Conservation (phyloP, 1,140 invertebrate genomes). For the Hyles vespertilio region DNA sequence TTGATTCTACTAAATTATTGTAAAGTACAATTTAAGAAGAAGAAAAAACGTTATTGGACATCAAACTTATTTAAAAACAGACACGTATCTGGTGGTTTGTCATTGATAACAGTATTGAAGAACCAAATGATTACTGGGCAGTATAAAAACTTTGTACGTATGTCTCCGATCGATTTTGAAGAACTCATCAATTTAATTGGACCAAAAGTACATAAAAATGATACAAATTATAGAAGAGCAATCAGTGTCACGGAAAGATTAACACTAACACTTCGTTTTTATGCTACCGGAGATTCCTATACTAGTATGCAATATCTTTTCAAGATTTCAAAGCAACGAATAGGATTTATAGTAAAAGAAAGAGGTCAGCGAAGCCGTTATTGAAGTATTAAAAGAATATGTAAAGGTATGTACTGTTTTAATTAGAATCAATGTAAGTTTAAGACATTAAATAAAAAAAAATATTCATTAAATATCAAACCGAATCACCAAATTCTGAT, state of each 20-base stretch:
- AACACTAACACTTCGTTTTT: slow-evolving; percentile 28
- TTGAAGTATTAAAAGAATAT: too few species aligned
- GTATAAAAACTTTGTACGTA: slow-evolving; percentile 23
- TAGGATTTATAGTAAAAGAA: too few species aligned
- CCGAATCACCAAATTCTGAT: too few species aligned
- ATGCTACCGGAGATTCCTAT: slow-evolving; percentile 29
- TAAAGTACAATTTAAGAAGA: slow-evolving; percentile 28
- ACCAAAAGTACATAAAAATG: slow-evolving; percentile 15
- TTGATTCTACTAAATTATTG: slow-evolving; percentile 28
- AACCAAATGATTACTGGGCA: slow-evolving; percentile 29
- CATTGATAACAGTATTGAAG: slow-evolving; percentile 25
- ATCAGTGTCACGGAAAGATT: slow-evolving; percentile 27
- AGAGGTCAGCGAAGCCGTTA: too few species aligned
- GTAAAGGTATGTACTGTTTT: too few species aligned
- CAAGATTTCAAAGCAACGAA: too few species aligned
- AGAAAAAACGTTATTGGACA: slow-evolving; percentile 26
- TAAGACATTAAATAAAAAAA: too few species aligned
- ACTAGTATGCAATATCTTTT: slow-evolving; percentile 28
- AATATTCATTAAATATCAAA: too few species aligned
- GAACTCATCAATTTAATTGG: slow-evolving; percentile 25
- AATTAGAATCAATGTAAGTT: too few species aligned
- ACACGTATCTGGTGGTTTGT: slow-evolving; percentile 22
- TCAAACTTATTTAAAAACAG: slow-evolving; percentile 26
- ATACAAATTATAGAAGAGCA: slow-evolving; percentile 22
- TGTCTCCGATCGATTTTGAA: slow-evolving; percentile 26